Evolutionary conservation across 2,113 vertebrate species (phyloP).

Genomic region (Notothenia rossii): DNA sequence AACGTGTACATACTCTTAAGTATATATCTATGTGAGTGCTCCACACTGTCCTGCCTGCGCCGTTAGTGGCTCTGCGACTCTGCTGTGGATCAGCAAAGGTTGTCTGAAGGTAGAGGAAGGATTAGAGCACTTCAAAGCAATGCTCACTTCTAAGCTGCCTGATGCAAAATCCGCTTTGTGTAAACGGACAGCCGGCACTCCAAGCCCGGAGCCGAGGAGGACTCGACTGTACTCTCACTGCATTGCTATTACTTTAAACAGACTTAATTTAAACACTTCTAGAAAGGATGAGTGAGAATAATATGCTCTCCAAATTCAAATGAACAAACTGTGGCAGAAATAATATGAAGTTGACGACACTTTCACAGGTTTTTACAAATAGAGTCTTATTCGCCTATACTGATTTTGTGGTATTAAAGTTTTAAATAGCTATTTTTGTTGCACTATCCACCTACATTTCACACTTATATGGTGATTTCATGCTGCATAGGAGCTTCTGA

Average conservation of each 20-base stretch:
- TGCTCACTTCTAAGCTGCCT: constrained; percentile 79
- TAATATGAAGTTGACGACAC: not conserved
- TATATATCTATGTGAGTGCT: constrained; percentile 11
- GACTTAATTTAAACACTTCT: constrained; percentile 16
- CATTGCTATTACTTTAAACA: constrained; percentile 44
- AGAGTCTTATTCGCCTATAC: not conserved
- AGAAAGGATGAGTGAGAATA: not conserved
- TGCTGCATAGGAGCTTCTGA: not conserved
- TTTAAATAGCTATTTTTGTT: not conserved
- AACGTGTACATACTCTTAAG: not conserved
- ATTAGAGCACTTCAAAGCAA: constrained; percentile 84
- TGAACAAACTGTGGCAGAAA: constrained; percentile 2
- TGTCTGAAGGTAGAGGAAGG: constrained; percentile 82
- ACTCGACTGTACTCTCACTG: constrained; percentile 44
- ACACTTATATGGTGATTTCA: not conserved
- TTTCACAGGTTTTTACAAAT: not conserved
- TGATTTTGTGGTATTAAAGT: not conserved
- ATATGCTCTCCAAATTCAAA: not conserved
- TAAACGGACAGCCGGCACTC: constrained; percentile 72
- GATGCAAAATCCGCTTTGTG: constrained; percentile 82
- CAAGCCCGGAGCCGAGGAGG: constrained; percentile 51
- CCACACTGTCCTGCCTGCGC: constrained; percentile 31
- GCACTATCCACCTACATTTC: not conserved
- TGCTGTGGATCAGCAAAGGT: constrained; percentile 72
- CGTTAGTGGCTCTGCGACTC: constrained; percentile 48